Base-by-base conservation (phyloP, 2,888 invertebrate genomes). In the Cistogaster globosa region DNA sequence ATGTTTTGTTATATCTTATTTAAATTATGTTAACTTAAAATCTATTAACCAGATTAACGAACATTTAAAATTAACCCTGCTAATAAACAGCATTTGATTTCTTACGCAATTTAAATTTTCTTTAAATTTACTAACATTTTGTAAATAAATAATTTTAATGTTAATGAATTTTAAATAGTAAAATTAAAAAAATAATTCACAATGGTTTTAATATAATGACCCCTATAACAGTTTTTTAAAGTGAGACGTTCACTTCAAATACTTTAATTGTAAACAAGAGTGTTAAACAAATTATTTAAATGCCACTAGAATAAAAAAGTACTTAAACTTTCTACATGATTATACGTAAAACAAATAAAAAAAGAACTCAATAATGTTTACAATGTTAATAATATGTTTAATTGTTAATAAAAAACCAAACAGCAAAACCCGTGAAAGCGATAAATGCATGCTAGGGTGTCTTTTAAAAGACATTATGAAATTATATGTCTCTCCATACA, bases 311-410 rank as follows among this genome's bases (percentile, higher is more conserved):
- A 68, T 38, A 58, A 60, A 51, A 51, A 68, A 51, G 51, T 53
- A 68, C 51, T 68, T 77, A 26, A 77, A 68, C 32, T 22, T 68
- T 14, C 1, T n/a, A 36, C 45, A 38, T 38, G 22, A 14, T 58
- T 32, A 26, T 26, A 20, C 0, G 20, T 8, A 36, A 32, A 51
- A n/a, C 6, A 77, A 58, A 68, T 38, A 51, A 63, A 53, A 75
- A n/a, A 26, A 9, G 26, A 51, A 18, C 51, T 38, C 7, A 51
- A 48, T 57, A 63, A 65, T 72, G 71, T 60, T 67, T 71, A 77
- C 72, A 67, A 72, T 72, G 77, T 77, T 77, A 65, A 77, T 62
- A 77, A 77, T 38, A 71, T 71, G 69, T 71, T 72, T 60, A 82
- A 77, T 65, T 76, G 71, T 76, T 77, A 71, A 82, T 58, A 71